These are phyloP conservation scores for Leptopilina syphax DNA, from an alignment of 2,888 invertebrate species.

Conservation along the genomic window DNA sequence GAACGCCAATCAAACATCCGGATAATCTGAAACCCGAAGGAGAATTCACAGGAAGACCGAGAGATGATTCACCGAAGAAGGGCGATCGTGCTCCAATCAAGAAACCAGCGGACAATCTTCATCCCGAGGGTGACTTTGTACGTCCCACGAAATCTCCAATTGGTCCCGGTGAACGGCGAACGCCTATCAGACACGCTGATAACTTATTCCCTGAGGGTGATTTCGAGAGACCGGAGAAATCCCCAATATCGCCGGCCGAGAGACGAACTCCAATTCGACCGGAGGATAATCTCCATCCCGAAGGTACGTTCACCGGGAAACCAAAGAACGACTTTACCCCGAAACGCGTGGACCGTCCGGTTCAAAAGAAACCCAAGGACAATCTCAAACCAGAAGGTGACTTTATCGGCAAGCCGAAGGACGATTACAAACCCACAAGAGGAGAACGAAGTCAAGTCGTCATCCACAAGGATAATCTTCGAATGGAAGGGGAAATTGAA, in stretches of 20 bases:
- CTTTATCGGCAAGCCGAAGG: constrained; percentile 77
- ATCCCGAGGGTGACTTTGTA: constrained; percentile 72
- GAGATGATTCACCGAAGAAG: constrained; percentile 73
- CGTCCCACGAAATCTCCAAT: constrained; percentile 60
- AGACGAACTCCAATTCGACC: constrained; percentile 79
- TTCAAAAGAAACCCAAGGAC: constrained; percentile 77
- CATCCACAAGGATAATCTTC: constrained; percentile 79
- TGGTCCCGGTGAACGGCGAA: constrained; percentile 59
- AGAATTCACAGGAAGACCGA: constrained; percentile 75
- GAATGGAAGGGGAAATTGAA: constrained; percentile 82
- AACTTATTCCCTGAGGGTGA: constrained; percentile 80
- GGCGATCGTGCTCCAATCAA: constrained; percentile 75
- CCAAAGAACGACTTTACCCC: constrained; percentile 76
- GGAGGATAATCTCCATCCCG: constrained; percentile 80
- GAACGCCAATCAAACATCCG: constrained; percentile 70
- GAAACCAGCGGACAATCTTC: constrained; percentile 71
- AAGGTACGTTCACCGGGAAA: constrained; percentile 79
- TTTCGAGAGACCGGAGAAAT: constrained; percentile 75
- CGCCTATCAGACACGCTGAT: constrained; percentile 69
- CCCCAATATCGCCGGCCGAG: constrained; percentile 77
- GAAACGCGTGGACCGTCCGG: constrained; percentile 77
- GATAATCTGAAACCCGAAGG: constrained; percentile 78
- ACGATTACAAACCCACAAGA: constrained; percentile 69
- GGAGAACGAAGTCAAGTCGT: constrained; percentile 76
- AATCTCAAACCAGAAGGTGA: constrained; percentile 81